A percentile compares a stretch with the other conserved stretches of the same genome.
These are phyloP conservation scores for Halotydeus destructor DNA, from an alignment of 1,140 invertebrate genomes.

Conservation along the genomic window DNA sequence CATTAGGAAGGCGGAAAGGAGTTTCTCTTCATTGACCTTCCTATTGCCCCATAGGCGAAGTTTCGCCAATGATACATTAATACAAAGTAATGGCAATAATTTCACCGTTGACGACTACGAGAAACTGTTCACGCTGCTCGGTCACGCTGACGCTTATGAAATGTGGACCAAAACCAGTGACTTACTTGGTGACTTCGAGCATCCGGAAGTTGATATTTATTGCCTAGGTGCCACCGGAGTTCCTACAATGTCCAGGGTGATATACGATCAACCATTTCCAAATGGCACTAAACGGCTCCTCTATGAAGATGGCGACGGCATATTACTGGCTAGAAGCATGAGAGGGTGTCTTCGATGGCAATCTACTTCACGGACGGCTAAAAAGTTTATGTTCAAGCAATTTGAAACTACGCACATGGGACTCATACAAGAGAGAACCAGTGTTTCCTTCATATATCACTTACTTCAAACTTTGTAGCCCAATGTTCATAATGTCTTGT, in stretches of 20 bases:
- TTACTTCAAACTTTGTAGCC: too few species aligned
- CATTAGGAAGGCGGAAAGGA: background rate
- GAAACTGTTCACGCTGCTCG: slow-evolving; percentile 2
- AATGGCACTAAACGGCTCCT: background rate
- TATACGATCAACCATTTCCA: background rate
- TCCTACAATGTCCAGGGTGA: background rate
- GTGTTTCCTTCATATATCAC: too few species aligned
- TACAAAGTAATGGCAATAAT: background rate
- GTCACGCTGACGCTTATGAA: background rate
- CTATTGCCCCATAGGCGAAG: background rate
- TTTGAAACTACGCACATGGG: slow-evolving; percentile 1
- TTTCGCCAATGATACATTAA: background rate
- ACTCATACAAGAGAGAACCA: background rate
- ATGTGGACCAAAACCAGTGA: slow-evolving; percentile 4
- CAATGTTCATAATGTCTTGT: too few species aligned
- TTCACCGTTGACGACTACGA: background rate
- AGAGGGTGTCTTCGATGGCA: slow-evolving; percentile 1
- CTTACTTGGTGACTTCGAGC: background rate
- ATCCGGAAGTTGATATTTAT: slow-evolving; percentile 1
- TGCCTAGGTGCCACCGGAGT: background rate
- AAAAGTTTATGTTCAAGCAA: background rate
- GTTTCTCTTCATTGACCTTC: slow-evolving; percentile 2
- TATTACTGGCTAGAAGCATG: background rate
- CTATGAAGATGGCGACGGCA: slow-evolving; percentile 2
- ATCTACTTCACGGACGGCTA: background rate